These are phyloP conservation scores for Crenuchus spilurus DNA, from an alignment of 2,797 vertebrate species.

Conservation along the genomic window DNA sequence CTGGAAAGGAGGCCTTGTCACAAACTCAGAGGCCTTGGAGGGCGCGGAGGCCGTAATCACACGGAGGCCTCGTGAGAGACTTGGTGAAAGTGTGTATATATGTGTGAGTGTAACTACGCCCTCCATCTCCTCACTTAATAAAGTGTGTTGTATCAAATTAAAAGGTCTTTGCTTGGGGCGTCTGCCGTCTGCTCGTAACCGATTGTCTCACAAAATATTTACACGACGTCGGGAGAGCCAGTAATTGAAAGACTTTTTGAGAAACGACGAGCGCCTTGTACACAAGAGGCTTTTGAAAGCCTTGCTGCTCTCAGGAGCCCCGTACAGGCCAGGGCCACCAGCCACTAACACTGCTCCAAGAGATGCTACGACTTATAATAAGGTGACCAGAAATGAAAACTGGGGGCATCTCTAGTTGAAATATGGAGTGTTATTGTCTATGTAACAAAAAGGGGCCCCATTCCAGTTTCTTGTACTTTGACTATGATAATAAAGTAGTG, in stretches of 20 bases:
- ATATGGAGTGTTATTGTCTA: too few species aligned
- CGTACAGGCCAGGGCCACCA: neutral
- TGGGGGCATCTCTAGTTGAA: too few species aligned
- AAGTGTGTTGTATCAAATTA: slow-evolving; percentile 66
- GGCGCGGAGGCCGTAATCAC: slow-evolving; percentile 33
- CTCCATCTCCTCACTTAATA: slow-evolving; percentile 64
- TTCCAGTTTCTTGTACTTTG: too few species aligned
- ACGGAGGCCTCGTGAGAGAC: slow-evolving; percentile 28
- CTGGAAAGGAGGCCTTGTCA: slow-evolving; percentile 71
- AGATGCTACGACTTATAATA: slow-evolving; percentile 2
- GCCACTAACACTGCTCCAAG: neutral
- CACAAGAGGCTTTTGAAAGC: slow-evolving; percentile 70
- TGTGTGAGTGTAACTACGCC: slow-evolving; percentile 11
- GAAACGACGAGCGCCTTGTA: slow-evolving; percentile 68
- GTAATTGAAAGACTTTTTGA: slow-evolving; percentile 80
- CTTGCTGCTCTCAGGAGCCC: slow-evolving; percentile 51
- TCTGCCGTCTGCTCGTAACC: slow-evolving; percentile 69
- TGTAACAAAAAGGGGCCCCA: too few species aligned
- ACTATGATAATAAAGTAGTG: too few species aligned
- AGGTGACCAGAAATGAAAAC: neutral
- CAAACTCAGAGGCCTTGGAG: slow-evolving; percentile 74
- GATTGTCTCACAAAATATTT: slow-evolving; percentile 85
- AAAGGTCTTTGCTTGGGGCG: slow-evolving; percentile 67
- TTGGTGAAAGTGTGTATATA: slow-evolving; percentile 2
- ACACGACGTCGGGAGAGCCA: slow-evolving; percentile 73